Evolutionary conservation across 2,888 invertebrate species (phyloP), one percentile per base, ranked within the genome.

Genomic region (Nomada ruficornis): DNA sequence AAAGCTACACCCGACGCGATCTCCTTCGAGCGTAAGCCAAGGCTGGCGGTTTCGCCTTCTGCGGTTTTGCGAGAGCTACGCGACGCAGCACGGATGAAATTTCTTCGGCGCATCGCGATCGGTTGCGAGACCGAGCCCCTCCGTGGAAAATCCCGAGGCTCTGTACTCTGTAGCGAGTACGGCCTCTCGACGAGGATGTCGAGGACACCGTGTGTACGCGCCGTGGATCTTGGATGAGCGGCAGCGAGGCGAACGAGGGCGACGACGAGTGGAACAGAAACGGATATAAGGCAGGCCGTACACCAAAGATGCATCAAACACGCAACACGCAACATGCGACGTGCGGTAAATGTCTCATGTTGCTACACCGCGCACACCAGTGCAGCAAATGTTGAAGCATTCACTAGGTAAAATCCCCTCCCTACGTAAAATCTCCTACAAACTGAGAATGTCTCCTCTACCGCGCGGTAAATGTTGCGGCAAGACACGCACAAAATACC

Each of bases 1-100:
- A 92, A 93, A 92, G 92, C 90, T 90, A 91, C 91, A 90, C 20
- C 23, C 42, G 26, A 20, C 57, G 90, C 88, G 92, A 91, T 92
- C 91, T 92, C 84, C 91, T 86, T 87, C 77, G 82, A 79, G 62
- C 70, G 77, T 57, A 59, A 29, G 74, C 75, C 26, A 18, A 63
- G 64, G 63, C 54, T 47, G 15, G 20, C 52, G 70, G 72, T 75
- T 13, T 68, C 75, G 75, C 13, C 50, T 77, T 77, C 23, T 67
- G 52, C 54, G 74, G 44, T 65, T 73, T 42, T 5, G 18, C 42
- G 50, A 57, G 62, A 64, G 47, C 20, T 60, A 59, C 42, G 64
- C 59, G 78, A 13, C 64, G 59, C 59, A 71, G 78, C 65, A n/a
- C 54, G 63, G 57, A 64, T 68, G 77, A 63, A 77, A 79, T 79